Evolutionary conservation across 2,888 invertebrate genomes (phyloP), one percentile per base, ranked within the genome.

Genomic region (Zonitis immaculata): DNA sequence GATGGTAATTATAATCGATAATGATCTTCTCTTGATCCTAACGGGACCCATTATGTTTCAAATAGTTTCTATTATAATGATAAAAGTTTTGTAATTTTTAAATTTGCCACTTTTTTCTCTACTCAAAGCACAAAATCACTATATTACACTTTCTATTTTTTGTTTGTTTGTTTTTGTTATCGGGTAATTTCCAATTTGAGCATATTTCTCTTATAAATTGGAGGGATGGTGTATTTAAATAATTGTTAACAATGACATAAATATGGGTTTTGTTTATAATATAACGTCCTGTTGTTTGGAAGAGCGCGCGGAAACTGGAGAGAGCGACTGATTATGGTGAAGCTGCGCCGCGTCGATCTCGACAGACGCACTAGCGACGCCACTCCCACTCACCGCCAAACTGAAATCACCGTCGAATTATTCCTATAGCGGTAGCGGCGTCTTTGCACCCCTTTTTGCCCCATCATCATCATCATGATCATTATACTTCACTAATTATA

Each of bases 231-330:
- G n/a, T n/a, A n/a, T n/a, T n/a, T n/a, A n/a, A 28, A 32, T 12
- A 32, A 14, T 32, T 32, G 6, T 12, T 32, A 14, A 32, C 32
- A 56, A 52, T 51, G 58, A 52, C 49, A 56, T 54, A n/a, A n/a
- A n/a, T n/a, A n/a, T n/a, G 49, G 52, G 58, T 55, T 56, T 49
- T 46, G 44, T 50, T 50, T 60, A 52, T 53, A 57, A 56, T 61
- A 49, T 59, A 57, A 59, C 70, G 71, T 71, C 69, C 67, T 71
- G 66, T 62, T 69, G 64, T 67, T 65, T 60, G 58, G 69, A 69
- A 66, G 67, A 65, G 66, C 74, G 73, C 72, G 74, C 71, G 72
- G 71, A 73, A 72, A 73, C 73, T 69, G 69, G 66, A 62, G 65
- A 67, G 67, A 67, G 66, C 66, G 70, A 67, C 65, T 65, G 65